These are phyloP conservation scores for Peromyscus eremicus DNA, from an alignment of 2,797 vertebrate species.

Conservation along the genomic window DNA sequence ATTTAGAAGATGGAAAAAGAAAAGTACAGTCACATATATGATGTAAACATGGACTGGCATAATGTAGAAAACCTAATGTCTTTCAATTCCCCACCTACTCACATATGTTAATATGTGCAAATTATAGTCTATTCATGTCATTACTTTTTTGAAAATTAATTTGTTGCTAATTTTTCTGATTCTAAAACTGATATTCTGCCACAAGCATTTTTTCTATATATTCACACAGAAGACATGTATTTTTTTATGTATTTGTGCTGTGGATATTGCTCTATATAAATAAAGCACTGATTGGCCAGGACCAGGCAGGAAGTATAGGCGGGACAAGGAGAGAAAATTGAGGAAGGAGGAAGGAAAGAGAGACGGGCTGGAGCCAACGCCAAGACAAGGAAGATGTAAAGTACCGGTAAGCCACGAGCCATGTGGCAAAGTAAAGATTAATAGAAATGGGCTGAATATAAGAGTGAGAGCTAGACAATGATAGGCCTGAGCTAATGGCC, in stretches of 20 bases:
- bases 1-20: neutral
- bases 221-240: neutral
- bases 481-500: too few species aligned
- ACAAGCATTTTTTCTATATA: neutral
- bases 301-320: too few species aligned
- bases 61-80: neutral
- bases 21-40: neutral
- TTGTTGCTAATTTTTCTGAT: neutral
- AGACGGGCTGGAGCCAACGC: too few species aligned
- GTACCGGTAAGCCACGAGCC: too few species aligned
- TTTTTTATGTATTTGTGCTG: neutral
- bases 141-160: neutral
- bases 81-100: neutral
- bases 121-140: neutral
- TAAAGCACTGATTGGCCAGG: too few species aligned
- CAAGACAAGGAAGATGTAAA: too few species aligned
- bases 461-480: too few species aligned
- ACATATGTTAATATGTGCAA: neutral
- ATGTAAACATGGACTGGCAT: neutral
- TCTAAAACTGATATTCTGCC: neutral
- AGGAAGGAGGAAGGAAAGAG: too few species aligned
- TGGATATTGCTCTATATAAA: too few species aligned
- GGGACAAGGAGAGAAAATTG: too few species aligned
- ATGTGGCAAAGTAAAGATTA: too few species aligned
- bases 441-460: too few species aligned